phyloP scores from a whole-genome alignment of 1,140 invertebrate genomes.

The Drepana arcuata region DNA sequence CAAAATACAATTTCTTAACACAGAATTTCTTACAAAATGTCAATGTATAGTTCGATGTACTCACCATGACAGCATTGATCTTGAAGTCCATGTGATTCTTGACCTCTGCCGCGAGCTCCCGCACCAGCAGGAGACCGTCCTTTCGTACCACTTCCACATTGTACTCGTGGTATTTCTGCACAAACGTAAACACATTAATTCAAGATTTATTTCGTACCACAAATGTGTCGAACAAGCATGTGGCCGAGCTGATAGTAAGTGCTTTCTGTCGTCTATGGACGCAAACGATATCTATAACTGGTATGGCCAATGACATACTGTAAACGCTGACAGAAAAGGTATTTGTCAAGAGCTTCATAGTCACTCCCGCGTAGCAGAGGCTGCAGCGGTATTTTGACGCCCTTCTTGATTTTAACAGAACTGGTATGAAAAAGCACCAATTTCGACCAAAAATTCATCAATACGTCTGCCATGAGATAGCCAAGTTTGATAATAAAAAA shows the following conservation, averaged over 20 bases:
- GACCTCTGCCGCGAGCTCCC: constrained; percentile 87
- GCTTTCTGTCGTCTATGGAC: no score
- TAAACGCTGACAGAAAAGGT: background rate
- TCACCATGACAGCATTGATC: constrained; percentile 90
- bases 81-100: constrained; percentile 94
- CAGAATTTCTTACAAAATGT: no score
- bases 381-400: no score
- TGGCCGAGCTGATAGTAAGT: background rate
- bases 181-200: constrained; percentile 24
- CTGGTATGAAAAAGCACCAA: no score
- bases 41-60: constrained; percentile 22
- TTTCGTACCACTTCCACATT: constrained; percentile 82
- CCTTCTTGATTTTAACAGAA: no score
- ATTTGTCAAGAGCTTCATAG: background rate
- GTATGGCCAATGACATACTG: no score
- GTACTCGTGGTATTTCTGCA: constrained; percentile 83
- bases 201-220: background rate
- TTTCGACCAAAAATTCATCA: no score
- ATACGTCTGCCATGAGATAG: no score
- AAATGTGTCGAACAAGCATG: background rate
- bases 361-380: no score
- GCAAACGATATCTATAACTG: no score
- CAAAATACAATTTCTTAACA: no score
- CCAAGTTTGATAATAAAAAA: no score
- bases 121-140: constrained; percentile 85